Percentiles rank a stretch among this genome's conserved stretches.
Evolutionary conservation across 2,888 invertebrate genomes (phyloP).

Genomic region (Hartigia nigra): DNA sequence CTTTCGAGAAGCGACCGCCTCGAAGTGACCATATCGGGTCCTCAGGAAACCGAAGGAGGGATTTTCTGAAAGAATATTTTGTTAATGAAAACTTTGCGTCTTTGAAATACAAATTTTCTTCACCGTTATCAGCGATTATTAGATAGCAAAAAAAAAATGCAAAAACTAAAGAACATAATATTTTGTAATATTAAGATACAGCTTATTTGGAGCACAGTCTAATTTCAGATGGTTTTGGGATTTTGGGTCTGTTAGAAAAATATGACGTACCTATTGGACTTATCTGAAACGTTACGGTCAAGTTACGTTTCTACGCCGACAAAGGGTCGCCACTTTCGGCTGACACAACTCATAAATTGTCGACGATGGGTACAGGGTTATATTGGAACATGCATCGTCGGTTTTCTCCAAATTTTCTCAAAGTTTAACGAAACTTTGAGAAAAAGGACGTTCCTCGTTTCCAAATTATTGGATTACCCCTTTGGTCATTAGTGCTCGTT

Average conservation of each 20-base stretch:
- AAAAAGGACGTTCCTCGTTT: neutral
- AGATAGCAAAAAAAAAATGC: neutral
- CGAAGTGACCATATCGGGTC: neutral
- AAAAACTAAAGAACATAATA: neutral
- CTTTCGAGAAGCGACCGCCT: slow-evolving; percentile 3
- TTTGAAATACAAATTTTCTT: neutral
- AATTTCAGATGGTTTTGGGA: slow-evolving; percentile 9
- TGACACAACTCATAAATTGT: slow-evolving; percentile 22
- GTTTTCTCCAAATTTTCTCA: neutral
- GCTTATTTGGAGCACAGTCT: slow-evolving; percentile 20
- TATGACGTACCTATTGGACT: slow-evolving; percentile 19
- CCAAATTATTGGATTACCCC: slow-evolving; percentile 3
- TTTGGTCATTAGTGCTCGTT: slow-evolving; percentile 4
- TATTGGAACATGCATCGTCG: slow-evolving; percentile 1
- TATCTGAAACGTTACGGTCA: slow-evolving; percentile 21
- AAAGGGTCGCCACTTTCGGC: slow-evolving; percentile 20
- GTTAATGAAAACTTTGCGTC: neutral
- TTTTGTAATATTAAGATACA: slow-evolving; percentile 21
- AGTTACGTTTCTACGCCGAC: slow-evolving; percentile 14
- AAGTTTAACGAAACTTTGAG: neutral
- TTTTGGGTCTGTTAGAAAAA: slow-evolving; percentile 12
- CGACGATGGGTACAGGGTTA: slow-evolving; percentile 8
- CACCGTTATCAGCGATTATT: neutral
- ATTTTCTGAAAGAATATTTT: neutral
- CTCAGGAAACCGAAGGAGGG: neutral